Percentiles rank a stretch among this genome's conserved stretches.
Evolutionary conservation across 2,888 invertebrate genomes (phyloP).

Genomic region (Mellilla xanthometata): DNA sequence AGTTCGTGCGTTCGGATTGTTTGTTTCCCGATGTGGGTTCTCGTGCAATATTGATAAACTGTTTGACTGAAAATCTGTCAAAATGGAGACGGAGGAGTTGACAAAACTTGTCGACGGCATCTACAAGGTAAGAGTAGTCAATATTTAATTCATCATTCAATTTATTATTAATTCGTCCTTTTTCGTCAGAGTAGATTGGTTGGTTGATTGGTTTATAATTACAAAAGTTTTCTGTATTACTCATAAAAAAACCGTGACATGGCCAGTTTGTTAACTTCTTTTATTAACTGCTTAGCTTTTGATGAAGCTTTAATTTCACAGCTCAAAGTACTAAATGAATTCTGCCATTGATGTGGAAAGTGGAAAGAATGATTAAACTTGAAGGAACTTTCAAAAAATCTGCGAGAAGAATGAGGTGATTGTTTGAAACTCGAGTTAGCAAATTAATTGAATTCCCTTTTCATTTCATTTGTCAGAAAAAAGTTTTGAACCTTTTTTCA

Average conservation of each 20-base stretch:
- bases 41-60: constrained; percentile 60
- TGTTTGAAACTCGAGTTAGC: constrained; percentile 25
- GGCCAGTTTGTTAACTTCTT: constrained; percentile 8
- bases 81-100: constrained; percentile 93
- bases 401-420: constrained; percentile 22
- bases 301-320: constrained; percentile 17
- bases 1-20: constrained; percentile 52
- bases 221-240: constrained; percentile 1
- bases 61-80: constrained; percentile 61
- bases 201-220: not conserved
- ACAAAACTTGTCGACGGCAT: constrained; percentile 95
- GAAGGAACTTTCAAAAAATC: constrained; percentile 18
- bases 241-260: constrained; percentile 11
- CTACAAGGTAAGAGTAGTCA: constrained; percentile 88
- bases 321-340: constrained; percentile 16
- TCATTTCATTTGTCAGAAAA: constrained; percentile 28
- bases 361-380: constrained; percentile 22
- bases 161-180: not conserved
- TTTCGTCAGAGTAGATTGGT: not conserved
- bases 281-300: constrained; percentile 17
- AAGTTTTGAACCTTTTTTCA: constrained; percentile 16
- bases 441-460: constrained; percentile 31
- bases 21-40: constrained; percentile 69
- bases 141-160: too few species aligned
- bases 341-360: constrained; percentile 18